phyloP scores from a whole-genome alignment of 2,113 vertebrate genomes.

The Hypomesus transpacificus region DNA sequence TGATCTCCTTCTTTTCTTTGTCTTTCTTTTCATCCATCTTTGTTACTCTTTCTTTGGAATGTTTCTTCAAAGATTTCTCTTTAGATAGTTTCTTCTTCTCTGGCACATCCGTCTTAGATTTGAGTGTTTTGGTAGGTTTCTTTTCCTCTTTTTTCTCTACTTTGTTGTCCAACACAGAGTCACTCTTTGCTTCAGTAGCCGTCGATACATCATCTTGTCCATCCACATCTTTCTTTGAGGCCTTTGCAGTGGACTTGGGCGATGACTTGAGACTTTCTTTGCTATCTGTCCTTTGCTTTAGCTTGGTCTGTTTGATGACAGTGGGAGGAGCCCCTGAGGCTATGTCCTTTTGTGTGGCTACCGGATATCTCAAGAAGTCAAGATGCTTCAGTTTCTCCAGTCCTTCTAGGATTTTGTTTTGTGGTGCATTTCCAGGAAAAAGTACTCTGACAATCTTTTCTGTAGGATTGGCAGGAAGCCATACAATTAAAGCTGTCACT shows the following conservation, averaged over 20 bases:
- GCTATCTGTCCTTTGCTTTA: slow-evolving; percentile 93
- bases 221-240: slow-evolving; percentile 80
- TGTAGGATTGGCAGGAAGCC: slow-evolving; percentile 89
- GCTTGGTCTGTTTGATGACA: slow-evolving; percentile 87
- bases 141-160: slow-evolving; percentile 78
- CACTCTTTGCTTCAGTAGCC: slow-evolving; percentile 78
- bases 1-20: slow-evolving; percentile 95
- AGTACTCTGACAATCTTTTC: slow-evolving; percentile 96
- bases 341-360: slow-evolving; percentile 91
- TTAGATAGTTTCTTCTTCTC: slow-evolving; percentile 92
- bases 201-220: slow-evolving; percentile 74
- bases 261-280: slow-evolving; percentile 95
- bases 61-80: slow-evolving; percentile 89
- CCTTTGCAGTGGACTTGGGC: slow-evolving; percentile 79
- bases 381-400: slow-evolving; percentile 95
- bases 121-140: slow-evolving; percentile 76
- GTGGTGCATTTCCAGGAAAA: slow-evolving; percentile 97
- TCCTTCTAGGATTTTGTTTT: slow-evolving; percentile 96
- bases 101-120: slow-evolving; percentile 81
- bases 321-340: slow-evolving; percentile 79
- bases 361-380: slow-evolving; percentile 91
- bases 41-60: slow-evolving; percentile 88
- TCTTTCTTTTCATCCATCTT: slow-evolving; percentile 97
- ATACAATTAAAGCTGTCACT: slow-evolving; percentile 93
- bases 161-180: slow-evolving; percentile 81